These are phyloP conservation scores for Adoxophyes honmai DNA, from an alignment of 1,140 invertebrate species.

Conservation along the genomic window DNA sequence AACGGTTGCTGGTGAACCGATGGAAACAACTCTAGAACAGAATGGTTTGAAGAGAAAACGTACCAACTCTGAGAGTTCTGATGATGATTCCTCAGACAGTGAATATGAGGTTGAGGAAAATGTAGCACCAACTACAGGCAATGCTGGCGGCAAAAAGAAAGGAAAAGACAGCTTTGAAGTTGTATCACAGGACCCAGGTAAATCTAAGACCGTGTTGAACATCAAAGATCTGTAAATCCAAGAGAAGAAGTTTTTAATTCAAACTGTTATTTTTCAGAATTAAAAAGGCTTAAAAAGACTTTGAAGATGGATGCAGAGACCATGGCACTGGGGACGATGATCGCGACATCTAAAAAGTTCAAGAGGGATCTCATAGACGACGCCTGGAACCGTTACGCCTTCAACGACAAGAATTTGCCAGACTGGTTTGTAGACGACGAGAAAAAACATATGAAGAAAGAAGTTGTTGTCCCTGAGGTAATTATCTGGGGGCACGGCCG, in stretches of 20 bases:
- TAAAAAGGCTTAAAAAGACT: conserved; percentile 78
- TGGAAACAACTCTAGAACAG: conserved; percentile 35
- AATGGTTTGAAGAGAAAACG: conserved; percentile 53
- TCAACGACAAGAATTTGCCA: conserved; percentile 93
- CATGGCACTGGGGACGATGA: conserved; percentile 90
- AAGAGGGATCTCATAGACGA: conserved; percentile 91
- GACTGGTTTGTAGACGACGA: conserved; percentile 98
- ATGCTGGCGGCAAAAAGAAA: conserved; percentile 45
- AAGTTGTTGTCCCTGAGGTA: conserved; percentile 87
- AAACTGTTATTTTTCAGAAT: conserved; percentile 54
- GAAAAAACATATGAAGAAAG: conserved; percentile 90
- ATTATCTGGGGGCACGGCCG: too few relatives aligned
- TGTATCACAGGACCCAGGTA: conserved; percentile 79
- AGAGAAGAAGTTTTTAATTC: too few relatives aligned
- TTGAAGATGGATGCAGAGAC: conserved; percentile 91
- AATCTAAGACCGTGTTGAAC: conserved; percentile 17
- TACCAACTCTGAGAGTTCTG: conserved; percentile 54
- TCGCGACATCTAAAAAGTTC: conserved; percentile 91
- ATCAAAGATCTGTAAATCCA: too few relatives aligned
- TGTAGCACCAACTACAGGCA: conserved; percentile 36
- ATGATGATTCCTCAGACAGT: conserved; percentile 76
- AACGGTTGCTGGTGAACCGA: conserved; percentile 73
- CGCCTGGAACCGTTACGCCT: conserved; percentile 94
- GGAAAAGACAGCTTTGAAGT: conserved; percentile 83
- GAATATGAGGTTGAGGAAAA: conserved; percentile 81